phyloP scores from a whole-genome alignment of 2,113 vertebrate species.

The Gnathonemus echidnorhynchus region DNA sequence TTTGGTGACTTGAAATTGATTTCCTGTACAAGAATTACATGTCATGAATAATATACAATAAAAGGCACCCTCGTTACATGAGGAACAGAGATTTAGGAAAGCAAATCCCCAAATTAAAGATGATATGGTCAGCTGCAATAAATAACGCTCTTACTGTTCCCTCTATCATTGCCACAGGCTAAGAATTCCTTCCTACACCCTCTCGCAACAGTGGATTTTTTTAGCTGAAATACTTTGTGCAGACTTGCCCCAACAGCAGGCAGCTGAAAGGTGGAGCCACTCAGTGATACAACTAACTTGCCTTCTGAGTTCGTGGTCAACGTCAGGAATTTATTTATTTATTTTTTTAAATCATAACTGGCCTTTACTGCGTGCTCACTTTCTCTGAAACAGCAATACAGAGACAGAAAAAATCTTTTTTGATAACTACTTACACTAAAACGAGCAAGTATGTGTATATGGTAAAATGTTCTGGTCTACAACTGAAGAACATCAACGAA shows the following conservation, averaged over 20 bases:
- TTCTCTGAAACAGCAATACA: not conserved
- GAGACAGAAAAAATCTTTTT: not conserved
- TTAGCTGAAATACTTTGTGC: not conserved
- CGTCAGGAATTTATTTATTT: not conserved
- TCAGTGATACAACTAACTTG: not conserved
- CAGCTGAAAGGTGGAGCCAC: not conserved
- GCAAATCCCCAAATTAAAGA: not conserved
- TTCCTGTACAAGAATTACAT: not conserved
- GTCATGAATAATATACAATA: not conserved
- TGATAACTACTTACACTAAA: not conserved
- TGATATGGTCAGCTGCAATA: not conserved
- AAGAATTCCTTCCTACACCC: conserved; percentile 5
- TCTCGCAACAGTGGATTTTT: not conserved
- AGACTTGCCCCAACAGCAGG: not conserved
- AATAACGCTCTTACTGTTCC: not conserved
- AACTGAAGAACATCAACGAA: not conserved
- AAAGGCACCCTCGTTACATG: not conserved
- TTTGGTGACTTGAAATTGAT: not conserved
- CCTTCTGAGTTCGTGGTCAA: not conserved
- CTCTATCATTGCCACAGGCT: not conserved
- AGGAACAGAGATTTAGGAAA: not conserved
- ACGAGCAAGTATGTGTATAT: not conserved
- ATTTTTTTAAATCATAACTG: not conserved
- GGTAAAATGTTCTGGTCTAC: not conserved
- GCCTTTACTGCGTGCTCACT: not conserved